Percentiles rank a stretch among this genome's conserved stretches.
Conservation (phyloP, 2,797 vertebrate genomes). For the Sphaeramia orbicularis region DNA sequence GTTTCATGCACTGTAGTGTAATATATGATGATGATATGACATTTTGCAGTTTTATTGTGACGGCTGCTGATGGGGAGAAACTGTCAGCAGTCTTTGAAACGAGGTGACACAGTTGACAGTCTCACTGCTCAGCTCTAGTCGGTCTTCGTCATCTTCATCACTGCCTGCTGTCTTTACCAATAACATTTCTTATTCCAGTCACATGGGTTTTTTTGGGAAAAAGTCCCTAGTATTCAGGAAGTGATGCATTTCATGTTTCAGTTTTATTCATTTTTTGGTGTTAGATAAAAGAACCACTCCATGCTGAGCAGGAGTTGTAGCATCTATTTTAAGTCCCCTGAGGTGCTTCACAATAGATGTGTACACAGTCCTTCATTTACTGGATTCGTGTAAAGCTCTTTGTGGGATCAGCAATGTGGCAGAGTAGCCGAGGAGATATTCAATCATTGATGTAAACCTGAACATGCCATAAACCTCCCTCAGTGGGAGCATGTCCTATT, state of each 20-base stretch:
- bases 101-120: neutral
- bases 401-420: neutral
- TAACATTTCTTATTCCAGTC: neutral
- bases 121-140: neutral
- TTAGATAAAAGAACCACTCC: neutral
- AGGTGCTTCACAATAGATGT: neutral
- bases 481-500: no score
- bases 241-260: constrained; percentile 1
- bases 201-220: neutral
- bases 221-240: constrained; percentile 1
- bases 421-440: neutral
- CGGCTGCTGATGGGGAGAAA: constrained; percentile 1
- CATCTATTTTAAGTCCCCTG: constrained; percentile 5
- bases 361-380: neutral
- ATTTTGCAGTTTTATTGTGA: neutral
- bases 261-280: neutral
- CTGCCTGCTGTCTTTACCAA: neutral
- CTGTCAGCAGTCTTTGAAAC: neutral
- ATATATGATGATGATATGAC: neutral
- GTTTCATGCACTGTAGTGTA: neutral
- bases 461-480: no score
- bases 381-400: constrained; percentile 2
- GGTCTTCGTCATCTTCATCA: neutral
- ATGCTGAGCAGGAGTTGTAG: neutral
- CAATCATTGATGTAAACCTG: neutral